Percentiles rank a stretch among this genome's conserved stretches.
Evolutionary conservation across 2,888 invertebrate species (phyloP).

Genomic region (Platerodrilus igneus): DNA sequence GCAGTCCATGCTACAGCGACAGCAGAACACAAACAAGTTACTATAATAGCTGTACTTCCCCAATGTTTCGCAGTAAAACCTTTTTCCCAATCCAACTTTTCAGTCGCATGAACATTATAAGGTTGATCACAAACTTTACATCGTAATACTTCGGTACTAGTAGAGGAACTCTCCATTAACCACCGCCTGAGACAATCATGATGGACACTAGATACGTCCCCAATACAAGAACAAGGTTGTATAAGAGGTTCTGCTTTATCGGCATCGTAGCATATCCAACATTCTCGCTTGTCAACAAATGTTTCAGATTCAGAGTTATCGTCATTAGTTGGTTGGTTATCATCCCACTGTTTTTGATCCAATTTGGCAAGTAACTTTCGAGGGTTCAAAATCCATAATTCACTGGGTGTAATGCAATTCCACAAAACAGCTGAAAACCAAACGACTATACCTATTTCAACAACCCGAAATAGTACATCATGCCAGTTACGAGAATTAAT

Average conservation of each 20-base stretch:
- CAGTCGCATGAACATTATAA: slow-evolving; percentile 74
- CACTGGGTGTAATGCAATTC: slow-evolving; percentile 93
- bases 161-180: slow-evolving; percentile 69
- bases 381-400: slow-evolving; percentile 91
- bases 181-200: slow-evolving; percentile 85
- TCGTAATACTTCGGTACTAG: slow-evolving; percentile 43
- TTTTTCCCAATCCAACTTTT: slow-evolving; percentile 76
- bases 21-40: slow-evolving; percentile 72
- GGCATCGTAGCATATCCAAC: slow-evolving; percentile 91
- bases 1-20: slow-evolving; percentile 75
- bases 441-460: slow-evolving; percentile 87
- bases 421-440: slow-evolving; percentile 96
- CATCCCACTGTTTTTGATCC: slow-evolving; percentile 26
- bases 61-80: slow-evolving; percentile 80
- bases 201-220: slow-evolving; percentile 89
- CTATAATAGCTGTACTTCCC: slow-evolving; percentile 75
- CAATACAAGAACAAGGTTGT: slow-evolving; percentile 84
- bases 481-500: slow-evolving; percentile 89
- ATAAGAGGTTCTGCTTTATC: slow-evolving; percentile 79
- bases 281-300: slow-evolving; percentile 64
- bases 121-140: slow-evolving; percentile 84
- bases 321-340: slow-evolving; percentile 16
- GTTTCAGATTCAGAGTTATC: slow-evolving; percentile 47
- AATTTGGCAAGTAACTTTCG: slow-evolving; percentile 68
- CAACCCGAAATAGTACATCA: slow-evolving; percentile 84